phyloP scores from a whole-genome alignment of 23 tunicate genomes.

The Styela clava region DNA sequence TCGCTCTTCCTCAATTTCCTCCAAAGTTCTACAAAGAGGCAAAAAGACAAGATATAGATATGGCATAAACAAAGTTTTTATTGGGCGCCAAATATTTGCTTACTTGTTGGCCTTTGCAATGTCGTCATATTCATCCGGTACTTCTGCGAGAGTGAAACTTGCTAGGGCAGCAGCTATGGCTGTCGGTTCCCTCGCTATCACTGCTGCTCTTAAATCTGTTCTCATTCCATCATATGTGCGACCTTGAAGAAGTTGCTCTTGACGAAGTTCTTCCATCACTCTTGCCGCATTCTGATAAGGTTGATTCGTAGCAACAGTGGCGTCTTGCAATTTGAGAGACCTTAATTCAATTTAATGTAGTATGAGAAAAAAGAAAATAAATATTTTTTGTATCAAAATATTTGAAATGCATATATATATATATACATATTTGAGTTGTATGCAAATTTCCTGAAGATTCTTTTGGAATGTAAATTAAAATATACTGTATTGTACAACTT shows the following conservation, averaged over 20 bases:
- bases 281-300: conserved; percentile 32
- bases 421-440: too few species aligned
- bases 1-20: conserved; percentile 17
- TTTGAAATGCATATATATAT: neutral
- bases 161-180: conserved; percentile 29
- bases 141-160: conserved; percentile 32
- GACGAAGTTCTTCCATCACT: conserved; percentile 26
- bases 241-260: conserved; percentile 44
- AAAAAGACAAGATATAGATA: too few species aligned
- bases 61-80: too few species aligned
- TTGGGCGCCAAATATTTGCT: too few species aligned
- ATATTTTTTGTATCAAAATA: neutral
- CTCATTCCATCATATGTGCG: conserved; percentile 36
- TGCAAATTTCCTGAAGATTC: too few species aligned
- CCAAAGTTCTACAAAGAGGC: conserved; percentile 23
- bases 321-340: conserved; percentile 24
- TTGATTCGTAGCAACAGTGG: conserved; percentile 13
- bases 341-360: conserved; percentile 14
- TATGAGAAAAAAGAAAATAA: neutral
- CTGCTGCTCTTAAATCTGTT: conserved; percentile 36
- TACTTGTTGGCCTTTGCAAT: conserved; percentile 61
- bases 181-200: conserved; percentile 20
- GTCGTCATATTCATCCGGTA: conserved; percentile 29
- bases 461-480: too few species aligned
- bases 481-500: too few species aligned